These are phyloP conservation scores for Perdita meconis DNA, from an alignment of 2,888 invertebrate genomes.

Conservation along the genomic window DNA sequence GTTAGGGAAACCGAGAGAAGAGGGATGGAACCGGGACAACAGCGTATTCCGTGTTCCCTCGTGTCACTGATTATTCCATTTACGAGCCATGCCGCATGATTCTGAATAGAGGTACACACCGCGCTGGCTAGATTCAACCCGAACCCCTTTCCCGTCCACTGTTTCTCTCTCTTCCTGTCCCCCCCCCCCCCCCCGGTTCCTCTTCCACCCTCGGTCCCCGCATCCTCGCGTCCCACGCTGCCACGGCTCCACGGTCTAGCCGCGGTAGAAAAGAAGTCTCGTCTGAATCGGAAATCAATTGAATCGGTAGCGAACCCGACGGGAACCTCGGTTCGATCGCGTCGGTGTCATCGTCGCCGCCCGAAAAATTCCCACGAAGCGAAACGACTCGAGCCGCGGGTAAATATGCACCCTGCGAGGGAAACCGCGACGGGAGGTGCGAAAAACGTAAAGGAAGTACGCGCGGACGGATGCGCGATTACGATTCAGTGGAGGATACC, in stretches of 20 bases:
- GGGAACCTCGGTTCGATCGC: slow-evolving; percentile 41
- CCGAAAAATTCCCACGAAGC: slow-evolving; percentile 7
- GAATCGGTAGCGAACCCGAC: slow-evolving; percentile 41
- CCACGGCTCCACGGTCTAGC: slow-evolving; percentile 42
- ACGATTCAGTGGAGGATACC: slow-evolving; percentile 26
- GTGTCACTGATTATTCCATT: slow-evolving; percentile 82
- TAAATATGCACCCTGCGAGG: too few relatives aligned
- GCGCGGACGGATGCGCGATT: slow-evolving; percentile 15
- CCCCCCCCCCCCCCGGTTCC: slow-evolving; percentile 12
- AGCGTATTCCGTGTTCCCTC: slow-evolving; percentile 76
- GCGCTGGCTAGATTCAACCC: slow-evolving; percentile 58
- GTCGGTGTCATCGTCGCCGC: background rate
- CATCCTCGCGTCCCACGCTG: slow-evolving; percentile 18
- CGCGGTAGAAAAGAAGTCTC: slow-evolving; percentile 55
- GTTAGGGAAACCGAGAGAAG: slow-evolving; percentile 48
- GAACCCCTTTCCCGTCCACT: slow-evolving; percentile 42
- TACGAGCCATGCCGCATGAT: slow-evolving; percentile 76
- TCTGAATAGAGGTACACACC: slow-evolving; percentile 75
- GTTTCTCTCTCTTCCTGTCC: slow-evolving; percentile 19
- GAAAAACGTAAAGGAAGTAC: slow-evolving; percentile 10
- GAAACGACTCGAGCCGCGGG: background rate
- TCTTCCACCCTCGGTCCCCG: slow-evolving; percentile 13
- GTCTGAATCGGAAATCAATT: slow-evolving; percentile 70
- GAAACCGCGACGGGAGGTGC: background rate
- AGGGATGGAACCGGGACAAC: slow-evolving; percentile 71